These are phyloP conservation scores for Myotis planiceps DNA, from an alignment of 2,797 vertebrate genomes.

Conservation along the genomic window DNA sequence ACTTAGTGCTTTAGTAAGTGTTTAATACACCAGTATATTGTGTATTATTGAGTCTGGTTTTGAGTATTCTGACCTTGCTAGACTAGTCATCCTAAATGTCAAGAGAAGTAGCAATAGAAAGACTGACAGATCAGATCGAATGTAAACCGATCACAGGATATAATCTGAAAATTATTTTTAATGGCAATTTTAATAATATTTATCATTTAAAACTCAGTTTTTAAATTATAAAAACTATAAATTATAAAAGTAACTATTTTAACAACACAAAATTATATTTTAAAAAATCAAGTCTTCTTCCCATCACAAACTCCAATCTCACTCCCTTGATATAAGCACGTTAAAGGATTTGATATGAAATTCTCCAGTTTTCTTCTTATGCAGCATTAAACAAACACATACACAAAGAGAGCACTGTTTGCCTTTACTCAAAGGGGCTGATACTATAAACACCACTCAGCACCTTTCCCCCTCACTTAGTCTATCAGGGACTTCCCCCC, in stretches of 20 bases:
- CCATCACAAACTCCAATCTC: neutral
- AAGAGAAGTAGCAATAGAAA: constrained; percentile 4
- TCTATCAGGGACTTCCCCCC: neutral
- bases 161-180: constrained; percentile 41
- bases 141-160: neutral
- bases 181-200: neutral
- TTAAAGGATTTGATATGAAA: neutral
- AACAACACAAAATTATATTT: neutral
- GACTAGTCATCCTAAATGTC: neutral
- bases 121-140: neutral
- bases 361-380: neutral
- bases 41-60: neutral
- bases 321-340: neutral
- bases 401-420: neutral
- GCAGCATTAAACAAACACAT: neutral
- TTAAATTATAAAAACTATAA: neutral
- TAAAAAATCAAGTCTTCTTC: neutral
- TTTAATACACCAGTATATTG: neutral
- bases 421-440: neutral
- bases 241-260: constrained; percentile 38
- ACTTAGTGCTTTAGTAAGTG: neutral
- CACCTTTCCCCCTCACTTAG: neutral
- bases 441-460: neutral
- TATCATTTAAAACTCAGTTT: constrained; percentile 27
- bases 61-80: constrained; percentile 33